phyloP scores from a whole-genome alignment of 2,797 vertebrate genomes.

The Tokudaia muenninki region DNA sequence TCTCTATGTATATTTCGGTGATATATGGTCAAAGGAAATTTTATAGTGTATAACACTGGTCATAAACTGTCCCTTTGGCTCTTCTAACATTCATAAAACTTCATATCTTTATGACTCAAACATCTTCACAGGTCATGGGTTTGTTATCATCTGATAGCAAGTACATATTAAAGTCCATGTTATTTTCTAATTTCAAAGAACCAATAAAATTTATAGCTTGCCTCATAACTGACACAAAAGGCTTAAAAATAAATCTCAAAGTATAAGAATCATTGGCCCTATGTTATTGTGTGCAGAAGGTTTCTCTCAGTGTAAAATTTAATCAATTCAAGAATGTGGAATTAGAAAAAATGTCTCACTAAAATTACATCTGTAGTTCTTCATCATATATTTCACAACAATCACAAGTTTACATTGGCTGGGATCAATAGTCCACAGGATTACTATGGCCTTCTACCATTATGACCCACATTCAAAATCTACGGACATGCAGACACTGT shows the following conservation, averaged over 20 bases:
- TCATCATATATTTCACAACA: not conserved
- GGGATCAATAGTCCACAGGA: not conserved
- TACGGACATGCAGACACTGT: not conserved
- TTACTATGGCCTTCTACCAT: not conserved
- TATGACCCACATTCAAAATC: not conserved
- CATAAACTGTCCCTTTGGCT: not conserved
- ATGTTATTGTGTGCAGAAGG: not conserved
- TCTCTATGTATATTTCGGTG: not conserved
- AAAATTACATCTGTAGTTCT: not conserved
- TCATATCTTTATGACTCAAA: not conserved
- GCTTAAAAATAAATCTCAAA: conserved; percentile 21
- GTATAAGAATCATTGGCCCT: not conserved
- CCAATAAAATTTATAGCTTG: conserved; percentile 46
- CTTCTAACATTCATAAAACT: not conserved
- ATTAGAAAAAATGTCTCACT: conserved; percentile 34
- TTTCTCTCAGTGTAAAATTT: conserved; percentile 45
- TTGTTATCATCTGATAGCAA: conserved; percentile 43
- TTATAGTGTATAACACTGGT: not conserved
- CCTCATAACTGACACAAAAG: conserved; percentile 45
- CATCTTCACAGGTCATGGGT: not conserved
- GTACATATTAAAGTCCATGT: not conserved
- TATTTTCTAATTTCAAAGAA: conserved; percentile 57
- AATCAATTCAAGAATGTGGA: conserved; percentile 19
- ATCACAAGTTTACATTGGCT: not conserved
- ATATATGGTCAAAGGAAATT: not conserved